These are phyloP conservation scores for Fregata magnificens DNA, from an alignment of 2,113 vertebrate species.

Conservation along the genomic window DNA sequence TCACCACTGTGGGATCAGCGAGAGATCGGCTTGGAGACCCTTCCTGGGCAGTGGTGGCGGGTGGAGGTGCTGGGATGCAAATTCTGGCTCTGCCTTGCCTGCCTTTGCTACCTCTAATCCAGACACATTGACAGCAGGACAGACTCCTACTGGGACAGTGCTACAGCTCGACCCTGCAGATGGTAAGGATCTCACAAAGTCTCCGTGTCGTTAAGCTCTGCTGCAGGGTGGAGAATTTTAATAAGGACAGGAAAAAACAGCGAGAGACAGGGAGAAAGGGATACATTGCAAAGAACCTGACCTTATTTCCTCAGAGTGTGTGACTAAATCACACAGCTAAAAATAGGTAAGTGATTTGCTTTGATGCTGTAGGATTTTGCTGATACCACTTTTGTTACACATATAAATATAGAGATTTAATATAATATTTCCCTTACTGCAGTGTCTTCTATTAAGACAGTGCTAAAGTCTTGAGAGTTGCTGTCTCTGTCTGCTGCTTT, in stretches of 20 bases:
- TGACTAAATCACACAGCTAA: conserved; percentile 62
- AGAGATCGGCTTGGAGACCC: background rate
- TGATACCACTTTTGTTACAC: conserved; percentile 69
- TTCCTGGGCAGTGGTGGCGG: rapidly evolving
- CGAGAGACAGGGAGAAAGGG: conserved; percentile 17
- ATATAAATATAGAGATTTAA: conserved; percentile 64
- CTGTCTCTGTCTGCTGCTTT: conserved; percentile 1
- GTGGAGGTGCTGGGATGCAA: background rate
- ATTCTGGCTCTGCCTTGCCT: background rate
- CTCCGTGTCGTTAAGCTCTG: background rate
- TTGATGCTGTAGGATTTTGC: conserved; percentile 67
- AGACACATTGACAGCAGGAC: background rate
- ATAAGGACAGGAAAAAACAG: conserved; percentile 41
- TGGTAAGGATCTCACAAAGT: background rate
- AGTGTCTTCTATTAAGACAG: conserved; percentile 15
- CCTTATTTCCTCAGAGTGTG: conserved; percentile 61
- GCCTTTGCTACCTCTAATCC: background rate
- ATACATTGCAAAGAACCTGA: conserved; percentile 31
- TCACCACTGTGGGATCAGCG: rapidly evolving
- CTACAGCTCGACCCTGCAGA: conserved; percentile 25
- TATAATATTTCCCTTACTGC: conserved; percentile 58
- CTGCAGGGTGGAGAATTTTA: conserved; percentile 56
- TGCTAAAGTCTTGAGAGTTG: background rate
- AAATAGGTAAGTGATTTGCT: conserved; percentile 68
- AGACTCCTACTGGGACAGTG: background rate